Conservation (phyloP, 1,140 invertebrate genomes). For the Heliconius hewitsoni region DNA sequence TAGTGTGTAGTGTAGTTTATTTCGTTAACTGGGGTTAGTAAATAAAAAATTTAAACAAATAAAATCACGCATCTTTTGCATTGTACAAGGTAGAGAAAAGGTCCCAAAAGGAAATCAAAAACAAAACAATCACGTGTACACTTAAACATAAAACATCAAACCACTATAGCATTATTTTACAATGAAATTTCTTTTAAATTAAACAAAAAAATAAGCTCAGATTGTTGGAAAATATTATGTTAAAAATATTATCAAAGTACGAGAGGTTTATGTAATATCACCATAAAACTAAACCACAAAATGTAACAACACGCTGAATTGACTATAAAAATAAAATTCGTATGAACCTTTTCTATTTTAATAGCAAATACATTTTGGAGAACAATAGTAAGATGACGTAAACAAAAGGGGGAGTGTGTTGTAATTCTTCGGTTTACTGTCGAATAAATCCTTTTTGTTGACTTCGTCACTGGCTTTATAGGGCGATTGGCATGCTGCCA, state of each 20-base stretch:
- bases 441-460: conserved; percentile 37
- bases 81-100: no score
- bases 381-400: conserved; percentile 20
- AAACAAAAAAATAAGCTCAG: not conserved
- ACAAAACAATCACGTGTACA: no score
- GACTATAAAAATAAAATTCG: conserved; percentile 14
- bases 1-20: no score
- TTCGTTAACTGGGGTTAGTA: no score
- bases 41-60: no score
- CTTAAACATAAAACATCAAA: no score
- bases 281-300: not conserved
- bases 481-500: conserved; percentile 26
- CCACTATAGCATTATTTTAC: not conserved
- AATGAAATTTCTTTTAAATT: not conserved
- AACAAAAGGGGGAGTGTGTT: conserved; percentile 31
- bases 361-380: conserved; percentile 25
- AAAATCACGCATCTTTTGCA: no score
- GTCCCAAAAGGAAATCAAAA: no score
- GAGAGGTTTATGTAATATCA: conserved; percentile 1
- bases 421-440: conserved; percentile 34
- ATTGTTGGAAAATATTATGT: not conserved
- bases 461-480: conserved; percentile 30
- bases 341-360: conserved; percentile 21
- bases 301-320: conserved; percentile 2
- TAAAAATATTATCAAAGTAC: not conserved